Evolutionary conservation across 2,888 invertebrate species (phyloP), one percentile per base, ranked within the genome.

Genomic region (Drosophila multiciliata): DNA sequence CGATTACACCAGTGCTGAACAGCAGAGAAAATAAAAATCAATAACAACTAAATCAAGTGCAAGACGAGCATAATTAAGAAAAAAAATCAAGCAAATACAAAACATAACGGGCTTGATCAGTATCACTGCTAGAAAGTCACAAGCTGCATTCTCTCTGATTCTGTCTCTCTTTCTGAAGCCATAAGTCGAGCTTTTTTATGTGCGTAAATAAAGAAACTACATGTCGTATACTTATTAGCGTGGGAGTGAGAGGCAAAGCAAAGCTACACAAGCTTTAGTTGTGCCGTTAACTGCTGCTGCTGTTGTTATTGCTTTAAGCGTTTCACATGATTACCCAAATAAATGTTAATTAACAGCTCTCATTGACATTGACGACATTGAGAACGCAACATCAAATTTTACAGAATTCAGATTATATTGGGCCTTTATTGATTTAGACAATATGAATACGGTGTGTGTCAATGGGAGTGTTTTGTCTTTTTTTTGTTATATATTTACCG

Each of bases 381-480:
- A 40, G 49, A 48, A 15, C 35, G 32, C 35, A 60, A 35, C 45
- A 15, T 45, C 15, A 45, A 23, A 45, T 23, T 45, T 45, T 45
- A 45, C 45, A 15, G 45, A 15, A 45, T 45, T 65, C 17, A 38
- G 38, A 65, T 42, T 57, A 66, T 70, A 84, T 88, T 80, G 66
- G 62, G 29, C 58, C 57, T 71, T 76, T 89, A 87, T 89, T 87
- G 84, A 89, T 80, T 88, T 83, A 79, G 67, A 52, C 73, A 73
- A 60, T 48, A 69, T 48, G 60, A 58, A 52, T 52, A 49, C 42
- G 55, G 33, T 62, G 33, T 64, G 54, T 68, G 58, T 65, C 35
- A 12, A 17, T n/a, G 20, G 38, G 42, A 45, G 58, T 61, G 45
- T 54, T 15, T 62, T 32, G 20, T 45, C 60, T 26, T 29, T 67